Evolutionary conservation across 2,113 vertebrate genomes (phyloP).

Genomic region (Salvelinus alpinus): DNA sequence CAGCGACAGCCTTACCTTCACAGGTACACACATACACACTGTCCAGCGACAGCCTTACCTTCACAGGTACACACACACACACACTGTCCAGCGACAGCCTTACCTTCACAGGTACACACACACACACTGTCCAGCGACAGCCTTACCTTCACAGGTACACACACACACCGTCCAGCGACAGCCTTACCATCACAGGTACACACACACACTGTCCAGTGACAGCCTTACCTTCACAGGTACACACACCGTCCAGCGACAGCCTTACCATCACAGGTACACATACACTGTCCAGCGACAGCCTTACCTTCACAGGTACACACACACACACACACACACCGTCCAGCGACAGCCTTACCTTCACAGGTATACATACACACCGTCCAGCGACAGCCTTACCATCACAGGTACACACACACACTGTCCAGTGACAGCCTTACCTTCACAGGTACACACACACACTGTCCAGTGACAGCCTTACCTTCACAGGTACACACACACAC

Average conservation of each 20-base stretch:
- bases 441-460: neutral
- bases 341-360: too few species aligned
- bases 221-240: too few species aligned
- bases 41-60: neutral
- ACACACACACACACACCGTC: too few species aligned
- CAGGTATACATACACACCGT: neutral
- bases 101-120: too few species aligned
- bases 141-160: neutral
- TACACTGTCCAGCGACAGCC: neutral
- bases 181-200: too few species aligned
- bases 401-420: neutral
- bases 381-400: neutral
- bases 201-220: too few species aligned
- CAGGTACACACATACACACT: neutral
- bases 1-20: neutral
- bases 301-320: too few species aligned
- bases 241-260: too few species aligned
- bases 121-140: too few species aligned
- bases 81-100: neutral
- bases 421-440: neutral
- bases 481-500: neutral
- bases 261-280: conserved; percentile 93
- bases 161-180: too few species aligned
- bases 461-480: too few species aligned
- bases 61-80: neutral